Percentiles rank a stretch among this genome's conserved stretches.
These are phyloP conservation scores for Drosophila meridionalis DNA, from an alignment of 2,888 invertebrate species.

Conservation along the genomic window DNA sequence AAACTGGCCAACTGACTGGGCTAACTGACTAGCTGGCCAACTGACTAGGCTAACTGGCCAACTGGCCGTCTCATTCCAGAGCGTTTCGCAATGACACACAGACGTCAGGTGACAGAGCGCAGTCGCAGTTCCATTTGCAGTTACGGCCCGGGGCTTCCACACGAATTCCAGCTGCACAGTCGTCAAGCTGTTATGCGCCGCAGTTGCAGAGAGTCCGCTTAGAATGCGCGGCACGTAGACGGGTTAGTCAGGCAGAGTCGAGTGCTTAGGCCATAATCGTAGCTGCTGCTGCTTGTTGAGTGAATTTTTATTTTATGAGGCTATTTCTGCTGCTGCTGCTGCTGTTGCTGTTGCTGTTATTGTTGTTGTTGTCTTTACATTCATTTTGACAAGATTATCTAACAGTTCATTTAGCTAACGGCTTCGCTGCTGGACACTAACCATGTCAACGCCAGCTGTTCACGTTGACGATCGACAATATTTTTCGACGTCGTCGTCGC, in stretches of 20 bases:
- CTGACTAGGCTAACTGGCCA: neutral
- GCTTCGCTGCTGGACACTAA: constrained; percentile 59
- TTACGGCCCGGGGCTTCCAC: constrained; percentile 6
- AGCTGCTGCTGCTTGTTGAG: constrained; percentile 14
- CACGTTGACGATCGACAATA: constrained; percentile 15
- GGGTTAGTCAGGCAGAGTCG: constrained; percentile 24
- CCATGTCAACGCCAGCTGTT: constrained; percentile 27
- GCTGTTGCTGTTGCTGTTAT: neutral
- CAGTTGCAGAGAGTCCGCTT: constrained; percentile 34
- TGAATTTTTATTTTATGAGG: constrained; percentile 20
- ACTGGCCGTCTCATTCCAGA: constrained; percentile 11
- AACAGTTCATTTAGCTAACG: constrained; percentile 75
- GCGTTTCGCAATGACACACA: constrained; percentile 17
- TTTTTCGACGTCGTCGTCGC: constrained; percentile 42
- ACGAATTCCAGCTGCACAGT: constrained; percentile 32
- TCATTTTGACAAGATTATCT: constrained; percentile 64
- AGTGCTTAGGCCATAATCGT: constrained; percentile 62
- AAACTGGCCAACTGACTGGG: neutral
- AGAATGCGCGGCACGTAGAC: constrained; percentile 67
- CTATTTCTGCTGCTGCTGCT: neutral
- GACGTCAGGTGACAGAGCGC: constrained; percentile 5
- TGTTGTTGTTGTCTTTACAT: constrained; percentile 3
- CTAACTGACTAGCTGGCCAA: constrained; percentile 13
- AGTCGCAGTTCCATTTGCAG: constrained; percentile 39
- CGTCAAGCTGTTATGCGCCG: constrained; percentile 13